Percentiles rank a stretch among this genome's conserved stretches.
These are phyloP conservation scores for Stenolophus ochropezus DNA, from an alignment of 2,888 invertebrate species.

Conservation along the genomic window DNA sequence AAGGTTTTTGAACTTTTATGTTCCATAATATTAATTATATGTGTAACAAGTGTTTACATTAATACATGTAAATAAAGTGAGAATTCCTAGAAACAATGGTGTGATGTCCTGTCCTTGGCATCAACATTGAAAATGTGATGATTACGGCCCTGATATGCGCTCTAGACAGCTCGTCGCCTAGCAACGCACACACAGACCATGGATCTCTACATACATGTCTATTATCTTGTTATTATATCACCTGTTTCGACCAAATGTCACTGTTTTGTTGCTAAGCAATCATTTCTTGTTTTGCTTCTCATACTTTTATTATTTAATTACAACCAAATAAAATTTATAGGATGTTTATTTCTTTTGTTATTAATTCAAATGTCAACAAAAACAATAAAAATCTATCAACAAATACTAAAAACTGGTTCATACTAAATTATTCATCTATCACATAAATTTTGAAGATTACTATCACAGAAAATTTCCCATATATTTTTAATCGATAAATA, in stretches of 20 bases:
- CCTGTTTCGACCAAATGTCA: neutral
- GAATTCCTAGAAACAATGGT: neutral
- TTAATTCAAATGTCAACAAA: too few relatives aligned
- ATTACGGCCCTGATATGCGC: slow-evolving; percentile 40
- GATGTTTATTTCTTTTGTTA: too few relatives aligned
- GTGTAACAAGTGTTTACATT: neutral
- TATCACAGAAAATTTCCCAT: too few relatives aligned
- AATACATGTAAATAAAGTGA: neutral
- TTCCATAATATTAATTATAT: neutral
- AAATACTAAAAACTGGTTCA: too few relatives aligned
- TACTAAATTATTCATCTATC: too few relatives aligned
- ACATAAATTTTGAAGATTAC: too few relatives aligned
- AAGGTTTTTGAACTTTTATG: slow-evolving; percentile 26
- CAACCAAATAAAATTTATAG: too few relatives aligned
- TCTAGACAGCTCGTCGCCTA: slow-evolving; percentile 45
- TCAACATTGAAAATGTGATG: slow-evolving; percentile 7
- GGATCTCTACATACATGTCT: neutral
- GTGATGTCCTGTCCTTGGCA: neutral
- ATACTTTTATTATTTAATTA: too few relatives aligned
- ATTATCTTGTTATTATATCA: slow-evolving; percentile 1
- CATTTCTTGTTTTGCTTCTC: too few relatives aligned
- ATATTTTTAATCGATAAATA: too few relatives aligned
- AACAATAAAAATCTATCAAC: too few relatives aligned
- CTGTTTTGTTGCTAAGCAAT: neutral
- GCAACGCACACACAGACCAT: slow-evolving; percentile 3